Conservation (phyloP, 1,140 invertebrate genomes). For the Drosophila kanapiae region DNA sequence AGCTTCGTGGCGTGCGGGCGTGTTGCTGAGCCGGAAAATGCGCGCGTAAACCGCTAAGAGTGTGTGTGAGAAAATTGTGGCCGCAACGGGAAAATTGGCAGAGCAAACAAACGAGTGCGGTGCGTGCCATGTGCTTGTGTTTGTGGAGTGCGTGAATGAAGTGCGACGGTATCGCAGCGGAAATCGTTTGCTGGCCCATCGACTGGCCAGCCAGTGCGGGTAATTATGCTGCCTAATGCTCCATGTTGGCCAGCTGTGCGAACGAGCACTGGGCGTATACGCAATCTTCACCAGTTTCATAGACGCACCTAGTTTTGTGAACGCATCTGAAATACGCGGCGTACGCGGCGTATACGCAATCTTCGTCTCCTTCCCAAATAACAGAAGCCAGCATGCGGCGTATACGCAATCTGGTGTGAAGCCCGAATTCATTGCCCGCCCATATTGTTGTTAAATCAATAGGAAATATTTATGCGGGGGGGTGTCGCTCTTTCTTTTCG, state of each 20-base stretch:
- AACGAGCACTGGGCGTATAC: constrained; percentile 9
- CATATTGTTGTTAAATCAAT: constrained; percentile 56
- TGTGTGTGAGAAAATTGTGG: constrained; percentile 50
- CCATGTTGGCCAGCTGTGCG: constrained; percentile 19
- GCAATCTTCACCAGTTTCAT: constrained; percentile 1
- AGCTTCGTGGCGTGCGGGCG: constrained; percentile 79
- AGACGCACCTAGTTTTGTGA: neutral
- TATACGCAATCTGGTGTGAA: constrained; percentile 17
- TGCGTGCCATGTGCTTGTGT: constrained; percentile 52
- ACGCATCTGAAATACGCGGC: constrained; percentile 2
- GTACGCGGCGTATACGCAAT: constrained; percentile 32
- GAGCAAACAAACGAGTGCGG: constrained; percentile 48
- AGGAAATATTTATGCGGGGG: constrained; percentile 16
- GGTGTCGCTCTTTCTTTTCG: constrained; percentile 15
- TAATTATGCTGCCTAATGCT: constrained; percentile 46
- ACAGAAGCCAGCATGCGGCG: constrained; percentile 3
- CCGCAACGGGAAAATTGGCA: constrained; percentile 40
- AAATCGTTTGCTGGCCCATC: constrained; percentile 56
- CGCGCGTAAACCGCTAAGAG: constrained; percentile 72
- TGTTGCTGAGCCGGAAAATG: constrained; percentile 71
- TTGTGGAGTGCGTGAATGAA: constrained; percentile 58
- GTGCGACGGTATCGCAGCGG: constrained; percentile 40
- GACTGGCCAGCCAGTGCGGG: constrained; percentile 52
- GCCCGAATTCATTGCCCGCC: neutral
- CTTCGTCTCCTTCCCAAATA: neutral